Evolutionary conservation across 1,140 invertebrate species (phyloP).

Genomic region (Chrysopa pallens): DNA sequence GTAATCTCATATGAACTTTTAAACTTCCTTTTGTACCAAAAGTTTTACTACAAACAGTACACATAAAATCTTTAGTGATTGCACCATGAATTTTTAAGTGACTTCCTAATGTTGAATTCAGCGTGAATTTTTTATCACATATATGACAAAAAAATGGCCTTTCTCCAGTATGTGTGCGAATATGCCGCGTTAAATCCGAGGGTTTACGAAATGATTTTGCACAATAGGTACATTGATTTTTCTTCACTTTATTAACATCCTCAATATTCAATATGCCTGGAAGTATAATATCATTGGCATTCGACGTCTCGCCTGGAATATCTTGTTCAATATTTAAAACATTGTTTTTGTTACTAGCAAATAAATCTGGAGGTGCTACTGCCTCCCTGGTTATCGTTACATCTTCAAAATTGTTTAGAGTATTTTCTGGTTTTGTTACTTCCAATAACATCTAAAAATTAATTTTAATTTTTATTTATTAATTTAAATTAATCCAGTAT

Average conservation of each 20-base stretch:
- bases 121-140: constrained; percentile 45
- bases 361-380: no score
- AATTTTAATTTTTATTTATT: no score
- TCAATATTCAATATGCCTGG: no score
- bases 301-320: no score
- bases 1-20: constrained; percentile 52
- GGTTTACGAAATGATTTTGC: constrained; percentile 2
- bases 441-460: no score
- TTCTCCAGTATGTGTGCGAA: constrained; percentile 44
- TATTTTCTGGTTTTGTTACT: no score
- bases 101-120: constrained; percentile 44
- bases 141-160: constrained; percentile 42
- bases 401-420: no score
- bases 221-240: constrained; percentile 9
- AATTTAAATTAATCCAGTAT: no score
- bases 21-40: constrained; percentile 43
- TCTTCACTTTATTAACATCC: background rate
- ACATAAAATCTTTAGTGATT: constrained; percentile 30
- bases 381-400: no score
- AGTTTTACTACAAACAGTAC: constrained; percentile 35
- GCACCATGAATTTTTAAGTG: constrained; percentile 39
- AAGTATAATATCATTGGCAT: no score
- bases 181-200: constrained; percentile 11
- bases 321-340: no score
- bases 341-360: no score